phyloP scores from a whole-genome alignment of 2,113 vertebrate species.

The Catharus fuscescens region DNA sequence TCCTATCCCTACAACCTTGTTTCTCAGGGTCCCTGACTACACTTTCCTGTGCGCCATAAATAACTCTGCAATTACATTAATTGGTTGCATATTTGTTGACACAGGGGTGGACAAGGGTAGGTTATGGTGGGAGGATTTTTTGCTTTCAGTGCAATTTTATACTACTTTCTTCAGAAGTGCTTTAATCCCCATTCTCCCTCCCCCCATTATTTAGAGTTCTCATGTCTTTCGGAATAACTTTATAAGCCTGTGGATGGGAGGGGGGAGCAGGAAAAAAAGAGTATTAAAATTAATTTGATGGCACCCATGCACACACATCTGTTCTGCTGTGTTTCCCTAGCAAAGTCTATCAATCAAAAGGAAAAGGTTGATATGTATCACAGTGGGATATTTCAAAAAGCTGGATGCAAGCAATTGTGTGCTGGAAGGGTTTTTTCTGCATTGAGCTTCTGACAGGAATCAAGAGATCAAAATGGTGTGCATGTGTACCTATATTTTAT shows the following conservation, averaged over 20 bases:
- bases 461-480: neutral
- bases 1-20: constrained; percentile 62
- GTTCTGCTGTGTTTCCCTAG: constrained; percentile 45
- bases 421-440: neutral
- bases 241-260: constrained; percentile 31
- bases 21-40: constrained; percentile 75
- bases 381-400: constrained; percentile 37
- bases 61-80: constrained; percentile 85
- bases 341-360: constrained; percentile 49
- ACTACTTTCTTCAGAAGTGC: constrained; percentile 58
- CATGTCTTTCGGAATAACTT: constrained; percentile 65
- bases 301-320: constrained; percentile 21
- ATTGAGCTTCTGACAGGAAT: neutral
- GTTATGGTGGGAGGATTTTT: constrained; percentile 68
- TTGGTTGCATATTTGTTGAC: constrained; percentile 86
- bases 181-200: constrained; percentile 39
- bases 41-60: constrained; percentile 79
- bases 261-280: neutral
- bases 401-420: constrained; percentile 18
- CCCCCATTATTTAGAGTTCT: constrained; percentile 54
- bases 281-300: constrained; percentile 54
- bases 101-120: constrained; percentile 60
- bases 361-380: constrained; percentile 47
- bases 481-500: neutral
- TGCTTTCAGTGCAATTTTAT: constrained; percentile 67